Evolutionary conservation across 1,140 invertebrate species (phyloP).

Genomic region (Hylyphantes graminicola): DNA sequence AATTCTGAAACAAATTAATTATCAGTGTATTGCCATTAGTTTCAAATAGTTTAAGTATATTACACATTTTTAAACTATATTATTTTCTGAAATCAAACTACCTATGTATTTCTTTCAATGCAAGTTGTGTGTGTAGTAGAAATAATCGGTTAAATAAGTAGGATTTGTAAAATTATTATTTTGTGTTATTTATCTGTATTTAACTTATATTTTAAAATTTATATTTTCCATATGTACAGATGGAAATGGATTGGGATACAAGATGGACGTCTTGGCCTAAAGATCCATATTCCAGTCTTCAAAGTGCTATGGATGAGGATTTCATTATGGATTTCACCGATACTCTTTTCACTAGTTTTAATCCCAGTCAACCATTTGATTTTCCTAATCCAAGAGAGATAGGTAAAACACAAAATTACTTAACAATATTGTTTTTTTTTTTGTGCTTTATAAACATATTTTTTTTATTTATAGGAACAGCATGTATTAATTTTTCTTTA

Average conservation of each 20-base stretch:
- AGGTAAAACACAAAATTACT: constrained; percentile 71
- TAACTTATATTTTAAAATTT: not conserved
- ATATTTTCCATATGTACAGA: constrained; percentile 66
- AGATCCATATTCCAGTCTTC: constrained; percentile 33
- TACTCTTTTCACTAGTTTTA: constrained; percentile 88
- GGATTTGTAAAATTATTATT: too few species aligned
- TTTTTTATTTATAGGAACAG: not conserved
- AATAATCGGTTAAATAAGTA: too few species aligned
- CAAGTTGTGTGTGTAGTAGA: too few species aligned
- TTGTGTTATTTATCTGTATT: not conserved
- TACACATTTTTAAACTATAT: too few species aligned
- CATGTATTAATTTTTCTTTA: not conserved
- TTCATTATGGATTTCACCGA: constrained; percentile 87
- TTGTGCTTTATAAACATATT: not conserved
- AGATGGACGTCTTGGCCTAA: constrained; percentile 55
- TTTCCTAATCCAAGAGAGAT: constrained; percentile 98
- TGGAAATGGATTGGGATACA: constrained; percentile 80
- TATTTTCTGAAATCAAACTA: too few species aligned
- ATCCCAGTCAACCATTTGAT: constrained; percentile 88
- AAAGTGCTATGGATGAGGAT: constrained; percentile 86
- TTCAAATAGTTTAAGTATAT: too few species aligned
- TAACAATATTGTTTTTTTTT: too few species aligned
- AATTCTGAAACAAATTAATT: too few species aligned
- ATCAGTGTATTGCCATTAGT: too few species aligned
- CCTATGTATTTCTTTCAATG: too few species aligned